Conservation (phyloP, 2,888 invertebrate species). For the Pinctada fucata region DNA sequence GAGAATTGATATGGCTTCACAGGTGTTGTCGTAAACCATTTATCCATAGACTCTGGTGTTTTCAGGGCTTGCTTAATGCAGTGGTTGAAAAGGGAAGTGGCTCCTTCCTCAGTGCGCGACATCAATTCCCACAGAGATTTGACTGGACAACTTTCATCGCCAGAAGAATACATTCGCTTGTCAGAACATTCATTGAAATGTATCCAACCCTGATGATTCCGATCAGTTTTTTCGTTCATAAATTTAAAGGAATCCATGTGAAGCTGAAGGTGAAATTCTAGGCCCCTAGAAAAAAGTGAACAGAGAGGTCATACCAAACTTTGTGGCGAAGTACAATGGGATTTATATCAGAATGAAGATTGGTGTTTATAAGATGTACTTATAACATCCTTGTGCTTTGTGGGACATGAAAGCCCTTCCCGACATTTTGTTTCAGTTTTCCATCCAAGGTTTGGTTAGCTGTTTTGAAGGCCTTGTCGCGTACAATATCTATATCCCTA, state of each 20-base stretch:
- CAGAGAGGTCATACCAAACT: conserved; percentile 19
- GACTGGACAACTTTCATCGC: conserved; percentile 24
- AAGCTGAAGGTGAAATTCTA: conserved; percentile 35
- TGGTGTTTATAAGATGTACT: conserved; percentile 3
- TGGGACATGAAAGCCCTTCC: conserved; percentile 2
- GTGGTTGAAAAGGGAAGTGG: conserved; percentile 7
- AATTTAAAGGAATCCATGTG: neutral
- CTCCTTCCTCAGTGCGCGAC: conserved; percentile 7
- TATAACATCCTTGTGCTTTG: conserved; percentile 23
- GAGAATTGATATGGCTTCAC: conserved; percentile 15
- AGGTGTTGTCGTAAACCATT: conserved; percentile 9
- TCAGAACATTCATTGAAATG: conserved; percentile 20
- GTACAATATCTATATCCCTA: conserved; percentile 25
- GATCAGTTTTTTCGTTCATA: conserved; percentile 4
- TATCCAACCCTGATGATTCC: conserved; percentile 14
- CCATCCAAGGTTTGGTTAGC: conserved; percentile 20
- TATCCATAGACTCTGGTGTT: neutral
- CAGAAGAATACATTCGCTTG: conserved; percentile 28
- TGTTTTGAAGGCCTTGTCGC: conserved; percentile 18
- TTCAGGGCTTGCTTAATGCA: conserved; percentile 7
- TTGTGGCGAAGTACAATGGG: conserved; percentile 20
- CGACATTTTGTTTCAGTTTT: conserved; percentile 24
- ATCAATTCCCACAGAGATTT: conserved; percentile 17
- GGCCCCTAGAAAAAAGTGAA: conserved; percentile 26
- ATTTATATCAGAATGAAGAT: conserved; percentile 21